These are phyloP conservation scores for Pseudeuparius sepicola DNA, from an alignment of 2,888 invertebrate genomes.

Conservation along the genomic window DNA sequence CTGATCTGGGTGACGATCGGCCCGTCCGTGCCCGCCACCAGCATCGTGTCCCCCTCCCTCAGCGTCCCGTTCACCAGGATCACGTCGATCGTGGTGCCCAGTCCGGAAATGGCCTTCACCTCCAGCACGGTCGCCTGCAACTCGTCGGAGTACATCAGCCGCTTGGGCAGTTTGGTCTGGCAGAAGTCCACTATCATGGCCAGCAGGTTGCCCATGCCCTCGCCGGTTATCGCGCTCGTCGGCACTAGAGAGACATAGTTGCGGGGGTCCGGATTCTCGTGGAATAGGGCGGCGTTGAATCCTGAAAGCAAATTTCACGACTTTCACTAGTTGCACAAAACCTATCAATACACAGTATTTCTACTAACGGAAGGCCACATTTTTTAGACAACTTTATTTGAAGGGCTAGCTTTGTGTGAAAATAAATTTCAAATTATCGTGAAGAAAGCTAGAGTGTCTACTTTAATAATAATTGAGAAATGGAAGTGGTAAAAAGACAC, in stretches of 20 bases:
- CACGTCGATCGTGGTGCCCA: constrained; percentile 98
- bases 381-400: no score
- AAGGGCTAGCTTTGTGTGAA: no score
- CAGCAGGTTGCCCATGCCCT: constrained; percentile 90
- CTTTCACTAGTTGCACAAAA: no score
- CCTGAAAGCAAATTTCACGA: constrained; percentile 25
- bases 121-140: constrained; percentile 71
- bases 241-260: constrained; percentile 94
- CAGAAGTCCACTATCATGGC: constrained; percentile 88
- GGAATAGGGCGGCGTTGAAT: constrained; percentile 89
- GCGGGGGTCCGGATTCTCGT: constrained; percentile 89
- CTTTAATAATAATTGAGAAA: no score
- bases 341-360: no score
- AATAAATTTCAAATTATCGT: no score
- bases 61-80: constrained; percentile 96
- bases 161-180: constrained; percentile 49
- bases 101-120: constrained; percentile 92
- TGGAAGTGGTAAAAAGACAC: no score
- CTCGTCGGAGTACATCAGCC: constrained; percentile 87
- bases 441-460: no score
- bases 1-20: constrained; percentile 96
- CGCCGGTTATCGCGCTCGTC: constrained; percentile 95
- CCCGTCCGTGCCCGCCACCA: constrained; percentile 95
- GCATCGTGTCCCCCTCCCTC: constrained; percentile 85
- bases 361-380: no score